Percentiles rank a stretch among this genome's conserved stretches.
phyloP scores from a whole-genome alignment of 2,797 vertebrate genomes.

The Valencia hispanica region DNA sequence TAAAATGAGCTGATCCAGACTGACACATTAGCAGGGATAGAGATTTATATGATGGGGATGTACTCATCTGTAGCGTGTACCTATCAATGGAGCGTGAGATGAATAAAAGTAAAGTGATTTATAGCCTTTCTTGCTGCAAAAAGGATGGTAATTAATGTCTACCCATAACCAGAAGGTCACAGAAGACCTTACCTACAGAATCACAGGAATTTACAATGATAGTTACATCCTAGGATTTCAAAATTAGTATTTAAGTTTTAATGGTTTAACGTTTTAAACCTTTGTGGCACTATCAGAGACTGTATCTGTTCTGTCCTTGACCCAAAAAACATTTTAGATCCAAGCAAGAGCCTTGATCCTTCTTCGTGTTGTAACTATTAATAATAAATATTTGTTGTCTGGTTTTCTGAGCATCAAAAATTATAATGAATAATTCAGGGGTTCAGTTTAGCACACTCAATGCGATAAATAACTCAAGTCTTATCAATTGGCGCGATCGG shows the following conservation, averaged over 20 bases:
- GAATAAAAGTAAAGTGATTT: conserved; percentile 52
- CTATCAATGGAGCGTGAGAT: conserved; percentile 46
- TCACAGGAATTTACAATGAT: not conserved
- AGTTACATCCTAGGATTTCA: not conserved
- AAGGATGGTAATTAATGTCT: conserved; percentile 1
- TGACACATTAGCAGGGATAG: conserved; percentile 41
- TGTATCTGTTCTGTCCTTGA: not conserved
- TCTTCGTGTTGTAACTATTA: too few species aligned
- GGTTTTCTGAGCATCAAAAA: too few species aligned
- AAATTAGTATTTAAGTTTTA: not conserved
- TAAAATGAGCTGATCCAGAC: conserved; percentile 61
- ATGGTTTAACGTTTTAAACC: not conserved
- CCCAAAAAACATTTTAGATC: not conserved
- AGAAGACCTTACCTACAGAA: not conserved
- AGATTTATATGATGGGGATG: conserved; percentile 48
- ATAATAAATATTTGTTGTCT: too few species aligned
- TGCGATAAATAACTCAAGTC: too few species aligned
- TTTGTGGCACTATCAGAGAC: not conserved
- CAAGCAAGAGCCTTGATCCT: not conserved
- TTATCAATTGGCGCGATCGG: too few species aligned
- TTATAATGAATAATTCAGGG: too few species aligned
- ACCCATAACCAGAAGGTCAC: conserved; percentile 30
- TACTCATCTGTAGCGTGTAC: conserved; percentile 39
- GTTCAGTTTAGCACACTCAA: too few species aligned
- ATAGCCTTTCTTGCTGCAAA: conserved; percentile 13